Evolutionary conservation across 2,797 vertebrate species (phyloP), one percentile per base, ranked within the genome.

Genomic region (Phoeniculus purpureus): DNA sequence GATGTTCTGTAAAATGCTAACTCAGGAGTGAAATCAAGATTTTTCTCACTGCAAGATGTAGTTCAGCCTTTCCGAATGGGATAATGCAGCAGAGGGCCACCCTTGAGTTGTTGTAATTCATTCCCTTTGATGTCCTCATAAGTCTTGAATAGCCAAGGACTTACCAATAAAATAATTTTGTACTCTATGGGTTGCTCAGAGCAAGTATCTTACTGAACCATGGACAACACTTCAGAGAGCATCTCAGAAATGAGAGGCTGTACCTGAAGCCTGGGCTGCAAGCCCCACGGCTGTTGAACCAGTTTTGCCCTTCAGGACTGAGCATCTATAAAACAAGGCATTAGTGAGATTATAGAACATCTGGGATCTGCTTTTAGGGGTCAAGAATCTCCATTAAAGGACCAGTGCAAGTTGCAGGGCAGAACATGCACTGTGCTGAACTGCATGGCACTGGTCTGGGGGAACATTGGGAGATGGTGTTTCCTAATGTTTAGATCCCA

Each of bases 21-120:
- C 87, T 91, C 50, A 20, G 54, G 74, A 95, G 74, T 58, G 74
- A 94, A 92, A 94, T 62, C 45, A 75, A 91, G 45, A 65, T 92
- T 89, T 85, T 92, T 85, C 77, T 95, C 70, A 56, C 22, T 1
- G 5, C 32, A 70, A 62, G 59, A 61, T 89, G 90, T 93, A 56
- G 56, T 72, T 83, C 52, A 67, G 37, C 23, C 54, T 89, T 87
- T 92, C 50, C 89, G 90, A 81, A 79, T 7, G 13, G 27, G 47
- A 68, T 82, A 74, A 60, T 10, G 22, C 14, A 54, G 51, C 1
- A 1, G 61, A 89, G 64, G 13, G 32, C 40, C 21, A 29, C 15
- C 7, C 59, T 59, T 3, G 31, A 58, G n/a, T 25, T 65, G 15
- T 65, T 85, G 9, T 16, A 54, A 60, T 88, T 89, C 10, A 87